Evolutionary conservation across 2,797 vertebrate genomes (phyloP).

Genomic region (Myotis planiceps): DNA sequence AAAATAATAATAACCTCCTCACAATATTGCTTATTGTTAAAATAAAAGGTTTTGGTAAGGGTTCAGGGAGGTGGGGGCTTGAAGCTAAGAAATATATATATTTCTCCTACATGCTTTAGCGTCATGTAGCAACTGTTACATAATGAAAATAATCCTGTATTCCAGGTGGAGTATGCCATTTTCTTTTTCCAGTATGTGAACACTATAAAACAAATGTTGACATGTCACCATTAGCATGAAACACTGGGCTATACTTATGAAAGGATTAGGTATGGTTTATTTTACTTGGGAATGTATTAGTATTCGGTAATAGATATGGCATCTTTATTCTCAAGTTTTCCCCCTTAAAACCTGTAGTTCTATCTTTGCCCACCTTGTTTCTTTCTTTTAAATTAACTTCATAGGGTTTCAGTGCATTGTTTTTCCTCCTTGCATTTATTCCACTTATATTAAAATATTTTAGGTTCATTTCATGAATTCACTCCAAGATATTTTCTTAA

Average conservation of each 20-base stretch:
- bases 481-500: constrained; percentile 71
- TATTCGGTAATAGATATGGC: neutral
- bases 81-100: neutral
- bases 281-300: neutral
- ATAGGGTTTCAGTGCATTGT: neutral
- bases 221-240: neutral
- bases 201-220: neutral
- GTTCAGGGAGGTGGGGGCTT: neutral
- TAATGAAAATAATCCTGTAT: neutral
- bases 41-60: neutral
- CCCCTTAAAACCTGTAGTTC: neutral
- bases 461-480: constrained; percentile 65
- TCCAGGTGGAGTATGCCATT: neutral
- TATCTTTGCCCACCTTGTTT: neutral
- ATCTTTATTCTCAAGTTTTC: neutral
- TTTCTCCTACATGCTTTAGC: neutral
- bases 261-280: neutral
- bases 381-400: neutral
- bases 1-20: neutral
- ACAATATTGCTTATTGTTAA: neutral
- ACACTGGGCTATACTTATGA: neutral
- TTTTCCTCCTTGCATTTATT: neutral
- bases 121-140: neutral
- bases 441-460: constrained; percentile 48
- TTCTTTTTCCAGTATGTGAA: neutral